These are phyloP conservation scores for Drosophila baimaii DNA, from an alignment of 1,140 invertebrate genomes.

Conservation along the genomic window DNA sequence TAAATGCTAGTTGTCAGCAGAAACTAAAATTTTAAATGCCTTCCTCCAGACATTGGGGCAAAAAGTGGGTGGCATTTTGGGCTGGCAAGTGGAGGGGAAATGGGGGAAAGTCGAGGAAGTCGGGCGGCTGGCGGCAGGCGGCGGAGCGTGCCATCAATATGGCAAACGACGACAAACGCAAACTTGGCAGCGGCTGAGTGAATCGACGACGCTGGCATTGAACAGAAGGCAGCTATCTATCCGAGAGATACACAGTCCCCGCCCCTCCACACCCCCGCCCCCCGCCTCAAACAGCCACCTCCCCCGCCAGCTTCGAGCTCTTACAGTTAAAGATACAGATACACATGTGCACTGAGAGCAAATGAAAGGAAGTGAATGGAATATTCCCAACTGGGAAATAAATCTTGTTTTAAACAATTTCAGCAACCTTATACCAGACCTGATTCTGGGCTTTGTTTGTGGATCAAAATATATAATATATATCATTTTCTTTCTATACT, in stretches of 20 bases:
- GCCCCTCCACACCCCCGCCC: neutral
- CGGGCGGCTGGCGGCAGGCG: constrained; percentile 33
- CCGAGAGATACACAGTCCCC: neutral
- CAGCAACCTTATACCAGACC: too few species aligned
- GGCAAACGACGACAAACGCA: constrained; percentile 78
- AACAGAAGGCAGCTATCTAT: constrained; percentile 57
- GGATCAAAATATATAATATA: too few species aligned
- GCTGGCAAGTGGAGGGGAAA: neutral
- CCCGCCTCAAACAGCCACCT: neutral
- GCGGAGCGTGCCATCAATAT: constrained; percentile 78
- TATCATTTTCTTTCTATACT: too few species aligned
- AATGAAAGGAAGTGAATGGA: neutral
- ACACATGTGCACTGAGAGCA: constrained; percentile 28
- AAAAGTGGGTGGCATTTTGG: neutral
- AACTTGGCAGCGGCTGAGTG: constrained; percentile 75
- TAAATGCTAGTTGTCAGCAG: constrained; percentile 40
- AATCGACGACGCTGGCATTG: constrained; percentile 63
- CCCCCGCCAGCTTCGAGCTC: neutral
- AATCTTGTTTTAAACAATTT: neutral
- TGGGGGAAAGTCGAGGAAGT: constrained; percentile 1
- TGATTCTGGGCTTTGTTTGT: too few species aligned
- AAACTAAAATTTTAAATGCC: constrained; percentile 71
- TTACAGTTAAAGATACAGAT: constrained; percentile 31
- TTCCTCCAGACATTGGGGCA: constrained; percentile 25
- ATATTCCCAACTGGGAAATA: neutral